Base-by-base conservation (phyloP, 2,113 vertebrate species). In the Oophaga pumilio region DNA sequence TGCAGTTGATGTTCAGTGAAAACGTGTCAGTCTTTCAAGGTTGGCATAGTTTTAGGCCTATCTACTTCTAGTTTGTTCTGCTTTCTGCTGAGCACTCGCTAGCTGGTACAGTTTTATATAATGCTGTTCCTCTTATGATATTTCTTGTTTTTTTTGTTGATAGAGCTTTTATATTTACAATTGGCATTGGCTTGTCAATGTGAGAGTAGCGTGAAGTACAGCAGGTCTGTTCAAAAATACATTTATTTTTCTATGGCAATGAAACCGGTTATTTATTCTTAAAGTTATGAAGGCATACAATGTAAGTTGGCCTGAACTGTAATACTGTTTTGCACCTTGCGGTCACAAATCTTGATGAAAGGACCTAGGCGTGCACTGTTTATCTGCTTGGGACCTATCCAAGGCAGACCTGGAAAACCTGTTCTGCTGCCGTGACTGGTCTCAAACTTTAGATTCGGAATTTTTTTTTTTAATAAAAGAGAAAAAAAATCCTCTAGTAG, bases 281-380 rank as follows among this genome's bases (percentile, higher is more conserved):
- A 87, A 91, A 93, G 92, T 87, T 82, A 92, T 93, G 93, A 95
- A 93, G 85, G 90, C 89, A 76, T 69, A 91, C 84, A 85, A 90
- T 85, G 10, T 81, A 89, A 89, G 92, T 83, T 68, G 85, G 90
- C 57, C 79, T 82, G 69, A 88, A 20, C 69, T 83, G 49, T 66
- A 78, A 43, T 53, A 49, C 56, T 66, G 26, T 57, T 66, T 9
- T 53, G 28, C 14, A 68, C 43, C 60, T 28, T 49, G 24, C 50
- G 20, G 28, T 82, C 22, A 2, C 24, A n/a, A 11, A n/a, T 22
- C 18, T 22, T 64, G 50, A n/a, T 62, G 28, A 81, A 53, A 59
- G 76, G 12, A 50, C 10, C 62, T 82, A 13, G 15, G 11, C 14
- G 60, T 64, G 28, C 57, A 28, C 28, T 66, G 5, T 66, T 43